A percentile compares a stretch with the other conserved stretches of the same genome.
These are phyloP conservation scores for Ichneumon xanthorius DNA, from an alignment of 2,888 invertebrate species.

Conservation along the genomic window DNA sequence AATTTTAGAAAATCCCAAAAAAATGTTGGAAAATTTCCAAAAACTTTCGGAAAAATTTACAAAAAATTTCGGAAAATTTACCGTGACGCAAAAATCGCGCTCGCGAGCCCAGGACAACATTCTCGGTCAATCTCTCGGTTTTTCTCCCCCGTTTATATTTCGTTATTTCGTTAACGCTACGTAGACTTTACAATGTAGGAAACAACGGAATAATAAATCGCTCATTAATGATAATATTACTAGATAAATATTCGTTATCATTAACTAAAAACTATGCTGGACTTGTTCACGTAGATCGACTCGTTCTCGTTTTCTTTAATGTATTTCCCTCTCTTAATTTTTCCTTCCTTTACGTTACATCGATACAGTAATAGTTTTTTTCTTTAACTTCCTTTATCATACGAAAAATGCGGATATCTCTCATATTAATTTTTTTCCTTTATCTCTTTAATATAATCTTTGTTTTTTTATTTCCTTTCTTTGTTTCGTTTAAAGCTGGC, in stretches of 20 bases:
- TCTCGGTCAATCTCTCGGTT: background rate
- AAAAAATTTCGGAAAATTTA: background rate
- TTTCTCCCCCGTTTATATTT: constrained; percentile 41
- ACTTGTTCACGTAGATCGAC: constrained; percentile 45
- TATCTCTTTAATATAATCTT: constrained; percentile 44
- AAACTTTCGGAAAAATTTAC: background rate
- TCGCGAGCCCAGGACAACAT: constrained; percentile 23
- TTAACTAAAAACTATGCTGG: constrained; percentile 65
- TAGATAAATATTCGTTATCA: constrained; percentile 75
- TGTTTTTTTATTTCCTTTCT: constrained; percentile 55
- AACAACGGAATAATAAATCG: constrained; percentile 79
- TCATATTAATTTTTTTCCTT: constrained; percentile 31
- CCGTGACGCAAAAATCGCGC: background rate
- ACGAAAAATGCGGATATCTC: constrained; percentile 55
- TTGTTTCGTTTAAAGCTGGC: constrained; percentile 66
- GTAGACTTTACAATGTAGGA: constrained; percentile 82
- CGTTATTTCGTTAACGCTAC: constrained; percentile 76
- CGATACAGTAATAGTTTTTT: constrained; percentile 53
- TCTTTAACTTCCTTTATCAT: constrained; percentile 29
- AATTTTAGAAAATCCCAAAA: background rate
- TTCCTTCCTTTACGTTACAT: constrained; percentile 53
- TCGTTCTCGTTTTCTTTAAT: constrained; percentile 26
- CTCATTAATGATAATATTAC: constrained; percentile 72
- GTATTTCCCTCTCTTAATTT: constrained; percentile 8
- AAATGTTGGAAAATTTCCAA: too few relatives aligned